Evolutionary conservation across 2,113 vertebrate genomes (phyloP), one percentile per base, ranked within the genome.

Genomic region (Trematomus loennbergii): DNA sequence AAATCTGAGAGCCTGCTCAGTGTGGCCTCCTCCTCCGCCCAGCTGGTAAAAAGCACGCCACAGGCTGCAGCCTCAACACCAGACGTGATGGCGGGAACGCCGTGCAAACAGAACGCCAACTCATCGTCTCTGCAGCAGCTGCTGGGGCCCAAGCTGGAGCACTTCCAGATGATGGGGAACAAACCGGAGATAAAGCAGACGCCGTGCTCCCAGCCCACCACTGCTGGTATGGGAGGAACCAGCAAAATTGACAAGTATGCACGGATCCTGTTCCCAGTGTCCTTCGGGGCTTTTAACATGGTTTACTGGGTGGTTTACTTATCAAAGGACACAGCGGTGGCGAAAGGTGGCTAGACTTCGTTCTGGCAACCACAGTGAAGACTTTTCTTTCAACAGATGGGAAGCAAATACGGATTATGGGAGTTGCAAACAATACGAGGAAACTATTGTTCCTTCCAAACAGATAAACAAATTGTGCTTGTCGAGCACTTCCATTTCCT

Each of bases 211-310:
- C 96, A 92, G 88, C 95, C 97, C 69, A 87, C 94, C 88, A 88
- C 96, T 50, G 96, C 95, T 10, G 91, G 90, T 0, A 92, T 91
- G 61, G 94, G 91, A 66, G 98, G 97, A 82, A 98, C 98, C 85
- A 99, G 98, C 93, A 99, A 99, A 95, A 99, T 99, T 91, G 98
- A 99, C 95, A 97, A 99, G 91, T 99, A 99, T 45, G 98, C 98
- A 79, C 96, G 98, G 68, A 99, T 99, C 96, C 95, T 99, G 82
- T 99, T 99, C 91, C 98, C 98, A 59, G 96, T 99, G 87, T 97
- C 97, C 67, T 99, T 99, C 3, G 97, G 97, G 82, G 98, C 96
- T 74, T 99, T 99, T 92, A 99, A 99, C 90, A 98, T 99, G 97
- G 98, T 99, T 76, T 99, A 99, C 92, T 99, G 98, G 98, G 98